Conservation (phyloP, 2,888 invertebrate species). For the Oligia strigilis region DNA sequence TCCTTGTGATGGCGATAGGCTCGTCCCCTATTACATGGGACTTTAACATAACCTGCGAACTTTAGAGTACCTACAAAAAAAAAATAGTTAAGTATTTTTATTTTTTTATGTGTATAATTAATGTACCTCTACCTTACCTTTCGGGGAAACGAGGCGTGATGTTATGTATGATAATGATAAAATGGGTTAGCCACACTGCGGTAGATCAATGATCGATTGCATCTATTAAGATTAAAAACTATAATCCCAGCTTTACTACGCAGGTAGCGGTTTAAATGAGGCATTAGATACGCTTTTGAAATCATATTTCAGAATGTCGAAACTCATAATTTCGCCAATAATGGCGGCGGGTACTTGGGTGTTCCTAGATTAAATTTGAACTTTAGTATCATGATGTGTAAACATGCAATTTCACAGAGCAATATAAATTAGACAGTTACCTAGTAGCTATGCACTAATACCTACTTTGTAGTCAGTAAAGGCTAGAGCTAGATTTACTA, state of each 20-base stretch:
- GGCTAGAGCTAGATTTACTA: background rate
- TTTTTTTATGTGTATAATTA: no score
- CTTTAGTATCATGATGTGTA: slow-evolving; percentile 53
- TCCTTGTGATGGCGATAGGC: background rate
- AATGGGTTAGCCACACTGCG: background rate
- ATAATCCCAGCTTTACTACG: slow-evolving; percentile 47
- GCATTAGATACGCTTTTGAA: slow-evolving; percentile 44
- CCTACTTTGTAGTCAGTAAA: slow-evolving; percentile 28
- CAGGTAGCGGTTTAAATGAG: slow-evolving; percentile 26
- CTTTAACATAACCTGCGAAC: background rate
- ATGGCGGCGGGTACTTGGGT: slow-evolving; percentile 23
- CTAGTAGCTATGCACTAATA: slow-evolving; percentile 32
- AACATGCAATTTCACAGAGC: slow-evolving; percentile 47
- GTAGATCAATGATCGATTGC: slow-evolving; percentile 33
- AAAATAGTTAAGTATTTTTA: no score
- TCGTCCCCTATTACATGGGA: background rate
- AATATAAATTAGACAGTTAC: slow-evolving; percentile 45
- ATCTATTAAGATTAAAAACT: slow-evolving; percentile 46
- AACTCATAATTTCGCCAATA: slow-evolving; percentile 44
- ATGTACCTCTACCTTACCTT: background rate
- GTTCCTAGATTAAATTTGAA: slow-evolving; percentile 47
- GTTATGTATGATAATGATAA: background rate
- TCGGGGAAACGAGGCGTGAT: background rate
- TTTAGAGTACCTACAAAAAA: no score
- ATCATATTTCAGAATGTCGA: slow-evolving; percentile 47